These are phyloP conservation scores for Muscicapa adusta DNA, from an alignment of 2,113 vertebrate genomes.

Conservation along the genomic window DNA sequence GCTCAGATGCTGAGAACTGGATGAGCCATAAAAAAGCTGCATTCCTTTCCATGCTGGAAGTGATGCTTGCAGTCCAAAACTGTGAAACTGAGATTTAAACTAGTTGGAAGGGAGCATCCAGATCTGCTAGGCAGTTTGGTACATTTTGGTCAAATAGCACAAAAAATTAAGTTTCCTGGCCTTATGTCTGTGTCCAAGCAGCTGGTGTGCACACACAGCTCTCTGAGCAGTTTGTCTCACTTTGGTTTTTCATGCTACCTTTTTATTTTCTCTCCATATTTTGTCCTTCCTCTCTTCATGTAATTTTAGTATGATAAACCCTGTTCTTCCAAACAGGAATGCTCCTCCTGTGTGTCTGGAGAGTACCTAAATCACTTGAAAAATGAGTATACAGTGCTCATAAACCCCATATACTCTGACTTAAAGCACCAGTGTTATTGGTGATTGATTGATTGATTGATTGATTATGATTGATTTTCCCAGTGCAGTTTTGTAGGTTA, in stretches of 20 bases:
- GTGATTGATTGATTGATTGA: not conserved
- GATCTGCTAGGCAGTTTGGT: not conserved
- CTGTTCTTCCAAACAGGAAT: not conserved
- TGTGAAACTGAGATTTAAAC: no score
- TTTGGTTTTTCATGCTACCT: not conserved
- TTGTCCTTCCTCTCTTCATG: not conserved
- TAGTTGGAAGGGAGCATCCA: not conserved
- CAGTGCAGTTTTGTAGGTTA: not conserved
- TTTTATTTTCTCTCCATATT: not conserved
- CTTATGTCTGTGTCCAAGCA: not conserved
- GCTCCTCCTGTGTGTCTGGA: not conserved
- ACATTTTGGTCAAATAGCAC: not conserved
- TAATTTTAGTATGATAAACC: not conserved
- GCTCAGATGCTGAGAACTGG: not conserved
- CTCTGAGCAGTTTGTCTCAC: not conserved
- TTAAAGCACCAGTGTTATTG: not conserved
- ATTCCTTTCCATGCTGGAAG: not conserved
- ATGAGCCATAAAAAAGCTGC: not conserved
- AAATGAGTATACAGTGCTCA: not conserved
- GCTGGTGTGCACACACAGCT: not conserved
- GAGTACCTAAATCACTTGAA: not conserved
- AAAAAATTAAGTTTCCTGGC: not conserved
- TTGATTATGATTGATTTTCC: not conserved
- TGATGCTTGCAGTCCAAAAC: not conserved
- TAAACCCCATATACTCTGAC: not conserved